Evolutionary conservation across 2,888 invertebrate genomes (phyloP).

Genomic region (Steromphala cineraria): DNA sequence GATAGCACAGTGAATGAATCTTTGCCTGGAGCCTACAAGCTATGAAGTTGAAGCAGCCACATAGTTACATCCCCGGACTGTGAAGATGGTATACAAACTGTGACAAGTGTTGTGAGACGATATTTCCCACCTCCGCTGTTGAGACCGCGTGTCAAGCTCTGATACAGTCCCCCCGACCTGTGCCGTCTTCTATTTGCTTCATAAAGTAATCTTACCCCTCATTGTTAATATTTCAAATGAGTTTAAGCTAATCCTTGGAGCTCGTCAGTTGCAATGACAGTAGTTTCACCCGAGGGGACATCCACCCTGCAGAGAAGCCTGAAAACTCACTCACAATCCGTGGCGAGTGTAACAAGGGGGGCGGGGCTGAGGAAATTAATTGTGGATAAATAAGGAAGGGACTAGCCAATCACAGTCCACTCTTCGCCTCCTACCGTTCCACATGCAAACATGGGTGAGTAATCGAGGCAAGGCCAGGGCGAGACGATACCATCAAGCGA

Average conservation of each 20-base stretch:
- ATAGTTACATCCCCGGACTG: too few relatives aligned
- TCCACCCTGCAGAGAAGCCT: slow-evolving; percentile 30
- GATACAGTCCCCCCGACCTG: not conserved
- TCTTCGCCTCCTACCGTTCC: not conserved
- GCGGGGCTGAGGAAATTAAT: slow-evolving; percentile 42
- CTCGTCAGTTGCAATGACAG: slow-evolving; percentile 31
- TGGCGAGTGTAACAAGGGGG: slow-evolving; percentile 36
- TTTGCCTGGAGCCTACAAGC: too few relatives aligned
- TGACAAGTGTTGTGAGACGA: too few relatives aligned
- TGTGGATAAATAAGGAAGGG: slow-evolving; percentile 34
- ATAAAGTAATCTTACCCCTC: slow-evolving; percentile 16
- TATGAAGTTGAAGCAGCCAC: too few relatives aligned
- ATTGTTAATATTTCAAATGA: slow-evolving; percentile 28
- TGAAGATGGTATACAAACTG: too few relatives aligned
- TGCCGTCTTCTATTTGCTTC: not conserved
- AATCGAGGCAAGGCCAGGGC: not conserved
- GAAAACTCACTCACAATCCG: slow-evolving; percentile 34
- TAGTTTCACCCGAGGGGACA: slow-evolving; percentile 29
- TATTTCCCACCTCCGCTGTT: too few relatives aligned
- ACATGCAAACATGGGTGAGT: slow-evolving; percentile 15
- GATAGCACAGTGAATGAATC: too few relatives aligned
- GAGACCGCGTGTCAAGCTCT: not conserved
- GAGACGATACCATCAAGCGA: not conserved
- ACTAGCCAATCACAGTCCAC: slow-evolving; percentile 15
- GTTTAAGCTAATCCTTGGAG: slow-evolving; percentile 35